Base-by-base conservation (phyloP, 2,113 vertebrate genomes). In the Taurulus bubalis region DNA sequence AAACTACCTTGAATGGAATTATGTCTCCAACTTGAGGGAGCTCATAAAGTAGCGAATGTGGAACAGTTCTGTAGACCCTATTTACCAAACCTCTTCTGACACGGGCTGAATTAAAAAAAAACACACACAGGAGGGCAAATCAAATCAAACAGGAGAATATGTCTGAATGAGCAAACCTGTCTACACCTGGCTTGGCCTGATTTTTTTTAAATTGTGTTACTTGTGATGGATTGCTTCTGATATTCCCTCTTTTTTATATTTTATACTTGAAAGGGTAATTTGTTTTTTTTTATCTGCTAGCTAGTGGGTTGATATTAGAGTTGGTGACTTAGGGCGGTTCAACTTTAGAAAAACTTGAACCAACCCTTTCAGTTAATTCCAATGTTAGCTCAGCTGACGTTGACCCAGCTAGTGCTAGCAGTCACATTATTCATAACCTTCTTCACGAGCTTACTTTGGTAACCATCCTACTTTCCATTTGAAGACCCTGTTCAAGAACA, bases 1-100 rank as follows among this genome's bases (percentile, higher is more conserved):
- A 91, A 93, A 92, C 73, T 82, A 88, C 85, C 90, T 91, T 90
- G 88, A 90, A 91, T 56, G 69, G 84, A 90, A 89, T 92, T 85
- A 90, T 90, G 80, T 78, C 26, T 83, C 78, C 47, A 78, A 87
- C 84, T 84, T 85, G 84, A 90, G 79, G 87, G 82, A 77, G 65
- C 79, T 89, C 87, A 85, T 89, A 81, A 89, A 86, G 53, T 32
- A 81, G 75, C 77, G 63, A 64, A 71, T 68, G 62, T 22, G 38
- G 67, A 72, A 26, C 56, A 53, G 45, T 72, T 75, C 71, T 79
- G 68, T 45, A 28, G 53, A 80, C 38, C 42, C 22, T 71, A 40
- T 77, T 81, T 65, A 70, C 51, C 51, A 55, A 24, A 55, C 9
- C 51, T 55, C 18, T 24, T 24, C 51, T 87, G 87, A 90, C 85